Base-by-base conservation (phyloP, 2,797 vertebrate species). In the Tokudaia tokunoshimensis region DNA sequence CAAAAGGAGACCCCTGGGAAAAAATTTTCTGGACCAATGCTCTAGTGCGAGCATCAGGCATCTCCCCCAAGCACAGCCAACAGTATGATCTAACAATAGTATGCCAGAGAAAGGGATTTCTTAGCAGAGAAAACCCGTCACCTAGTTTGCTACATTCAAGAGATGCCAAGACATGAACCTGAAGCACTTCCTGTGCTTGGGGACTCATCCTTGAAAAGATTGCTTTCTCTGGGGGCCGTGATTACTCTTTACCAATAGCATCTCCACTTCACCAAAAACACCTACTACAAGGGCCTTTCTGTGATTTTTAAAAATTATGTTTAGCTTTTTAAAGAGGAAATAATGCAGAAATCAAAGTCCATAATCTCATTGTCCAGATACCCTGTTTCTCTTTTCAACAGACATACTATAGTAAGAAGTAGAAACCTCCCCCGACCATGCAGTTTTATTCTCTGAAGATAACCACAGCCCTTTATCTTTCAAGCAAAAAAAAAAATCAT, bases 261-360 rank as follows among this genome's bases (percentile, higher is more conserved):
- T 70, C 13, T 47, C 70, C n/a, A 17, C 13, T 41, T 61, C 80
- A 82, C 63, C 44, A 67, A 67, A 67, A 85, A 50, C 41, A 67
- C 22, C 41, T 14, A 83, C 41, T 84, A 31, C 47, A 93, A 89
- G 19, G 12, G 4, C 67, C 50, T 92, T 83, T 80, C 20, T 14
- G 84, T 90, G 55, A 47, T 63, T 83, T 89, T 80, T 24, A 2
- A 26, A 87, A 70, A 52, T 37, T 80, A 52, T 67, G 31, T 84
- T 93, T 41, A 82, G 6, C 72, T 80, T 92, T 82, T 75, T 80
- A 88, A 90, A 85, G 24, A 95, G n/a, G 34, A 87, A 96, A 95
- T 79, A 44, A 88, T 44, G 92, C 89, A 86, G 79, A 82, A 34
- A 93, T 41, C 6, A 85, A 82, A 76, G 67, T 15, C 31, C 3